Conservation (phyloP, 2,113 vertebrate species). For the Argyrosomus japonicus region DNA sequence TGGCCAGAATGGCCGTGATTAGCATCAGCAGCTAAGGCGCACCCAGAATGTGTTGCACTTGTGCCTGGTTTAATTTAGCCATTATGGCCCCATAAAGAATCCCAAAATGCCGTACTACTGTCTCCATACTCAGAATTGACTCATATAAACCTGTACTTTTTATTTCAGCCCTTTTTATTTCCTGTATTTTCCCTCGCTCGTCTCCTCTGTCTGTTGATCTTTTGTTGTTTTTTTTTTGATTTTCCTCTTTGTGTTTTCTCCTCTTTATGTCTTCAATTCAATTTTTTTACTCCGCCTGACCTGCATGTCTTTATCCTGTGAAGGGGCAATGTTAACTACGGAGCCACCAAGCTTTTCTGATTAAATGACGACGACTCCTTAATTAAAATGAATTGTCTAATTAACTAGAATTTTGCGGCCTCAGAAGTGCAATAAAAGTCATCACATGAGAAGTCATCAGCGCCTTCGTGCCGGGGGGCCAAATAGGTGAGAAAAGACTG, state of each 20-base stretch:
- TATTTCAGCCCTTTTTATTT: no score
- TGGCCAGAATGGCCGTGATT: no score
- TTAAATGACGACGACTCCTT: constrained; percentile 43
- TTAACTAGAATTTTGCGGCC: constrained; percentile 43
- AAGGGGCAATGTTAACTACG: constrained; percentile 1
- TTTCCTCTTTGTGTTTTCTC: not conserved
- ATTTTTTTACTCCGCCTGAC: not conserved
- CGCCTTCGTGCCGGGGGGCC: not conserved
- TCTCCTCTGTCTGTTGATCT: no score
- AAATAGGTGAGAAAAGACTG: constrained; percentile 20
- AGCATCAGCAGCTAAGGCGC: no score
- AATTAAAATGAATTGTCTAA: constrained; percentile 60
- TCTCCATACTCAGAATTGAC: no score
- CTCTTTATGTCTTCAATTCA: not conserved
- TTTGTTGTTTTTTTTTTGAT: no score
- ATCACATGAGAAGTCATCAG: constrained; percentile 36
- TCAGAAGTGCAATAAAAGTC: constrained; percentile 57
- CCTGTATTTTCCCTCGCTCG: no score
- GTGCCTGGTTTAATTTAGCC: no score
- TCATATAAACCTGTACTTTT: no score
- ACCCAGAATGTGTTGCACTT: no score
- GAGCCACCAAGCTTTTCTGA: constrained; percentile 26
- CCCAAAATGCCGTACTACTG: no score
- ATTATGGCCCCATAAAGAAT: no score
- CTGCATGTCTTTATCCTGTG: not conserved